Base-by-base conservation (phyloP, 2,797 vertebrate genomes). In the Ctenopoma multispine region DNA sequence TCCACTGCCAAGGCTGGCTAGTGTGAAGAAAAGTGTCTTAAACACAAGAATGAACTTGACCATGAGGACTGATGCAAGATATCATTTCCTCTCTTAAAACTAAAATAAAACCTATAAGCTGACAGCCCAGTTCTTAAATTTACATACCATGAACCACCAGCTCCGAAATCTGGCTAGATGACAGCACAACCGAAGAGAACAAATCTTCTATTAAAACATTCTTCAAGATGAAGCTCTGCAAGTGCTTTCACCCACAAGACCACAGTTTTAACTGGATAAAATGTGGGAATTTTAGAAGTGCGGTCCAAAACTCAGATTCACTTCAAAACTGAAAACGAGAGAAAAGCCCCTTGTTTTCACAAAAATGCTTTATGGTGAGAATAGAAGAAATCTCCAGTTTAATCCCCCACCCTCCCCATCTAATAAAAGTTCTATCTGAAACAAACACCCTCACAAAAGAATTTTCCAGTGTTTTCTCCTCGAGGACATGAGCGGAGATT, bases 171-270 rank as follows among this genome's bases (percentile, higher is more conserved):
- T 57, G 66, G 31, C 46, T 43, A 29, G 21, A 71, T 72, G 76
- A 82, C 75, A 85, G 72, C 62, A 68, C 72, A 11, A 73, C 74
- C 59, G 48, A n/a, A n/a, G n/a, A 81, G 79, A 87, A 82, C 69
- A 72, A 77, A 73, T 75, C n/a, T 81, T 85, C 89, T 57, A 79
- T 82, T 57, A 82, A 87, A 85, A 84, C 57, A 79, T 80, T 82
- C 68, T 83, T 77, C 20, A 21, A 61, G 66, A 80, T 66, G 84
- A 81, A 82, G 60, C 72, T 80, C 76, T 64, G 43, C 54, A 71
- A 34, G 84, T 48, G 0, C 65, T 81, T 69, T 75, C 41, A 44
- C 66, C 82, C 79, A 77, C 73, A 82, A 85, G 67, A 82, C 81
- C 79, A n/a, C 50, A 68, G 47, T 70, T 82, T 82, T 72, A 83